These are phyloP conservation scores for Thymelicus lineola DNA, from an alignment of 2,888 invertebrate species.

Conservation along the genomic window DNA sequence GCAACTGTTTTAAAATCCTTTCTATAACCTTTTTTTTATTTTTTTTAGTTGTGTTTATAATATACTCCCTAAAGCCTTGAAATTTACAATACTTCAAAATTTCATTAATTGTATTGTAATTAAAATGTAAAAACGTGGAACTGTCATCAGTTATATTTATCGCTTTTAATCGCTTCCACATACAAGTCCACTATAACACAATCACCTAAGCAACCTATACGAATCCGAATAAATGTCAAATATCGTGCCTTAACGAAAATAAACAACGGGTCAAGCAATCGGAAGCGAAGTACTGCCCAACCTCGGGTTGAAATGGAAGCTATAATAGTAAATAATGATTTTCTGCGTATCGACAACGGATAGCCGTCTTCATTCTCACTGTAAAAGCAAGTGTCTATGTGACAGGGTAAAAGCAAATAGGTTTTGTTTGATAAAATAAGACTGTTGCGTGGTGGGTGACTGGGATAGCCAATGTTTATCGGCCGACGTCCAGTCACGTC, in stretches of 20 bases:
- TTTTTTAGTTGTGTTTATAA: too few species aligned
- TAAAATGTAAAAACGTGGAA: too few species aligned
- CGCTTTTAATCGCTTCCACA: background rate
- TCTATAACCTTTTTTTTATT: too few species aligned
- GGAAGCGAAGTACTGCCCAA: slow-evolving; percentile 48
- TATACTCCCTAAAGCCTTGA: too few species aligned
- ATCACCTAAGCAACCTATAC: slow-evolving; percentile 43
- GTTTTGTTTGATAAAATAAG: background rate
- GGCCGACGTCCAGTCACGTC: too few species aligned
- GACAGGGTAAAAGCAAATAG: too few species aligned
- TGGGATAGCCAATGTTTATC: too few species aligned
- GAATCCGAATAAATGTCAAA: slow-evolving; percentile 65
- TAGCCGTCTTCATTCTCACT: slow-evolving; percentile 34
- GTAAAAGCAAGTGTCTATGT: slow-evolving; percentile 16
- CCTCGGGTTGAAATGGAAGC: slow-evolving; percentile 58
- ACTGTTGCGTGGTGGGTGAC: too few species aligned
- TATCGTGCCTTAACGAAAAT: slow-evolving; percentile 65
- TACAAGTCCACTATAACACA: background rate
- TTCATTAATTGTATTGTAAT: too few species aligned
- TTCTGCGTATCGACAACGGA: slow-evolving; percentile 46
- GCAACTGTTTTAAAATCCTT: too few species aligned
- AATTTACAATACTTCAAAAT: too few species aligned
- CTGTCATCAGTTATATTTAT: background rate
- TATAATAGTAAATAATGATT: slow-evolving; percentile 76
- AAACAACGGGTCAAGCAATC: slow-evolving; percentile 58